These are phyloP conservation scores for Apodemia hepburni DNA, from an alignment of 2,888 invertebrate species.

Conservation along the genomic window DNA sequence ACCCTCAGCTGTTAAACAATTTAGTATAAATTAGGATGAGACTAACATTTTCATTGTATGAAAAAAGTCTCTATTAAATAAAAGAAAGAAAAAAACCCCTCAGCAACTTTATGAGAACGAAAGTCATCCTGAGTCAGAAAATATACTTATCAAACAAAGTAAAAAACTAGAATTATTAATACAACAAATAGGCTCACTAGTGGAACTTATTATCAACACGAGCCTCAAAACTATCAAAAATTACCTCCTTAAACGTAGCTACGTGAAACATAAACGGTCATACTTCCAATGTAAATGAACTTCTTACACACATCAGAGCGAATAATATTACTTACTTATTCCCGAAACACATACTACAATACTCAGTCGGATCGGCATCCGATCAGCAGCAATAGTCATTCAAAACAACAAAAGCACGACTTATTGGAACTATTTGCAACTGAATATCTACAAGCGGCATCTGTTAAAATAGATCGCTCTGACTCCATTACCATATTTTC, in stretches of 20 bases:
- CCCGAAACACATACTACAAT: too few relatives aligned
- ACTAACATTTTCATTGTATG: too few relatives aligned
- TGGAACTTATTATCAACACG: not conserved
- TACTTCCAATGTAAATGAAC: not conserved
- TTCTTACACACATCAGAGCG: not conserved
- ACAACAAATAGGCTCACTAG: not conserved
- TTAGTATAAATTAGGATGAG: too few relatives aligned
- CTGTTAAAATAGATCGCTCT: not conserved
- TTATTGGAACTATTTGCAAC: not conserved
- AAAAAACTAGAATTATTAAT: not conserved
- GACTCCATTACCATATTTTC: not conserved
- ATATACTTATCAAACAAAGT: not conserved
- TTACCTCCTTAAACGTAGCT: not conserved
- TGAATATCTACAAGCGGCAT: conserved; percentile 12
- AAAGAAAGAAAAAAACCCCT: too few relatives aligned
- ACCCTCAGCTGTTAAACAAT: too few relatives aligned
- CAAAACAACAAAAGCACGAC: conserved; percentile 5
- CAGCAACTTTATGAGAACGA: not conserved
- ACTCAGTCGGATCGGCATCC: too few relatives aligned
- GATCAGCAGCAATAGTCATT: not conserved
- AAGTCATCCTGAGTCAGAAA: not conserved
- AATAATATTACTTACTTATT: too few relatives aligned
- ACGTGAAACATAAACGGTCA: not conserved
- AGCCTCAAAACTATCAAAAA: not conserved
- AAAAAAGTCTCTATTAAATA: too few relatives aligned